Evolutionary conservation across 1,140 invertebrate species (phyloP).

Genomic region (Leptopilina boulardi): DNA sequence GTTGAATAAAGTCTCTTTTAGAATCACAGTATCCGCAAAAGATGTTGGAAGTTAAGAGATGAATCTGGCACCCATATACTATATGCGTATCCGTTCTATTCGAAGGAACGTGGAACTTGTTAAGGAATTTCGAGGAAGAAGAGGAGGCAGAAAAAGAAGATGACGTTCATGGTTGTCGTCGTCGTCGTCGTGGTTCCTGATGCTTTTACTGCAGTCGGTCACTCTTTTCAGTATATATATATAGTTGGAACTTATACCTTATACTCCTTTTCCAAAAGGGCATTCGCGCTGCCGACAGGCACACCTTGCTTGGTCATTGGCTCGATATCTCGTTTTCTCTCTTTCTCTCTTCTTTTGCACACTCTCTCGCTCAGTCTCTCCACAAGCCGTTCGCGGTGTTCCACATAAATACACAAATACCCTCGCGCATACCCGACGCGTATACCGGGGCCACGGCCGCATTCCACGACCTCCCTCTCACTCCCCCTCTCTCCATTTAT

Average conservation of each 20-base stretch:
- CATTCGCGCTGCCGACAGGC: slow-evolving; percentile 57
- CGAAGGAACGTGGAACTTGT: slow-evolving; percentile 35
- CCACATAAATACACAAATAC: slow-evolving; percentile 76
- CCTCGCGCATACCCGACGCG: slow-evolving; percentile 63
- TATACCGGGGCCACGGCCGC: slow-evolving; percentile 71
- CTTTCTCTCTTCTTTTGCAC: slow-evolving; percentile 33
- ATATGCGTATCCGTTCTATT: slow-evolving; percentile 28
- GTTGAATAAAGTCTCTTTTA: not conserved
- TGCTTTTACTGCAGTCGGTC: slow-evolving; percentile 71
- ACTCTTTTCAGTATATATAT: slow-evolving; percentile 47
- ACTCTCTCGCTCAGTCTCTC: slow-evolving; percentile 21
- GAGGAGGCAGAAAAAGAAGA: slow-evolving; percentile 46
- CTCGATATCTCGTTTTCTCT: slow-evolving; percentile 55
- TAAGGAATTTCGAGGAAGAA: slow-evolving; percentile 65
- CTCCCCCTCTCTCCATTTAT: slow-evolving; percentile 41
- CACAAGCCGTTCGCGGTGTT: slow-evolving; percentile 57
- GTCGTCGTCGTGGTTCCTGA: slow-evolving; percentile 66
- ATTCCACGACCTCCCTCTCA: slow-evolving; percentile 67
- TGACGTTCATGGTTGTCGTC: slow-evolving; percentile 50
- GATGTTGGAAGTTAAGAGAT: not conserved
- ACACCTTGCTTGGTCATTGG: slow-evolving; percentile 75
- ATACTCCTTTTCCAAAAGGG: slow-evolving; percentile 64
- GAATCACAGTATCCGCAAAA: not conserved
- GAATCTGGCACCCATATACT: not conserved
- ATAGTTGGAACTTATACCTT: slow-evolving; percentile 37